Conservation (phyloP, 2,797 vertebrate genomes). For the Dendrocincla fuliginosa region DNA sequence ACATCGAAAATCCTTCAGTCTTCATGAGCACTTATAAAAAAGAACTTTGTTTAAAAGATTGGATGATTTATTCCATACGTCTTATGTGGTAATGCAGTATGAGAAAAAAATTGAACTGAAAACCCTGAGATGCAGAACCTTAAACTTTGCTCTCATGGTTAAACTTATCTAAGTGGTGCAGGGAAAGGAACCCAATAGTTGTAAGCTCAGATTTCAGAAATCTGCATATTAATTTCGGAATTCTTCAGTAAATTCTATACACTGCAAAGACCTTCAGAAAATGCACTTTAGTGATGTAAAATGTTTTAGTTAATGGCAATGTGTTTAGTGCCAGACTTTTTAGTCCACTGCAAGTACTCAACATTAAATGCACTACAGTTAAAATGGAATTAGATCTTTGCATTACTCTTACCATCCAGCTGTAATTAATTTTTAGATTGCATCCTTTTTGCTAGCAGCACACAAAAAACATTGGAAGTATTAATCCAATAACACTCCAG, state of each 20-base stretch:
- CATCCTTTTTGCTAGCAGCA: conserved; percentile 7
- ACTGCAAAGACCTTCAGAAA: neutral
- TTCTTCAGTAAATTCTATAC: neutral
- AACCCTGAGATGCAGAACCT: neutral
- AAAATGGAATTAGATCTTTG: conserved; percentile 49
- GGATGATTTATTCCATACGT: neutral
- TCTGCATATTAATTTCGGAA: neutral
- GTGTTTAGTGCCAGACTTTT: neutral
- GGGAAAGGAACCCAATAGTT: rapidly evolving
- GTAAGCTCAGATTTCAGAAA: neutral
- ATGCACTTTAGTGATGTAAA: conserved; percentile 3
- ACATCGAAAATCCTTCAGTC: neutral
- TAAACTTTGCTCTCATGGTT: neutral
- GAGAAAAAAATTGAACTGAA: neutral
- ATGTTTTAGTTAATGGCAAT: neutral
- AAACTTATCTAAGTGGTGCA: neutral
- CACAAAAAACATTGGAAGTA: neutral
- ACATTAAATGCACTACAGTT: conserved; percentile 41
- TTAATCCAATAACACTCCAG: conserved; percentile 20
- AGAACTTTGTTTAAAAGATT: neutral
- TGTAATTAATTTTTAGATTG: conserved; percentile 43
- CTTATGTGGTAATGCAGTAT: neutral
- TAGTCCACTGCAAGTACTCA: neutral
- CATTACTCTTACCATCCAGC: neutral
- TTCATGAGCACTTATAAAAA: neutral